Evolutionary conservation across 2,797 vertebrate genomes (phyloP).

Genomic region (Myotis daubentonii): DNA sequence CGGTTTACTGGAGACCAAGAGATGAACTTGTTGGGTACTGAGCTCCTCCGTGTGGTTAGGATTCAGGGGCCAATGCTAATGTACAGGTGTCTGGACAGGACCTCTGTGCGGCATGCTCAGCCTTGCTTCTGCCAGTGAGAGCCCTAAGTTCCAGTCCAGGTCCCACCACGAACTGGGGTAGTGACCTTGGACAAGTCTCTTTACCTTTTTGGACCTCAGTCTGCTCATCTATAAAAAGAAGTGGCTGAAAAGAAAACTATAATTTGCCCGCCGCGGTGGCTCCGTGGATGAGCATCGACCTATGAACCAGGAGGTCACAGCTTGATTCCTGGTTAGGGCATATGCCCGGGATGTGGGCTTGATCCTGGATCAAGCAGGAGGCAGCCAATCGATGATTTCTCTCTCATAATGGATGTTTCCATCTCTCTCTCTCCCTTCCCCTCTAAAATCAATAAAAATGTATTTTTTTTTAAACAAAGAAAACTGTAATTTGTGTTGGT

Average conservation of each 20-base stretch:
- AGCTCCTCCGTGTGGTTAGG: background rate
- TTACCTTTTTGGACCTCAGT: background rate
- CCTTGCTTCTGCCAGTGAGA: background rate
- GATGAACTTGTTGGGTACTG: background rate
- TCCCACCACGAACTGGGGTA: background rate
- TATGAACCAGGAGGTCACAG: no score
- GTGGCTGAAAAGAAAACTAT: background rate
- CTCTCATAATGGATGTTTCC: no score
- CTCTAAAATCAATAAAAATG: no score
- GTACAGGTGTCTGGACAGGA: background rate
- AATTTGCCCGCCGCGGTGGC: no score
- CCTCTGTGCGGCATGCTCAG: background rate
- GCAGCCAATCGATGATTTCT: no score
- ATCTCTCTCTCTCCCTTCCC: no score
- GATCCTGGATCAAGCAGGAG: no score
- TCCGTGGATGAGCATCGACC: no score
- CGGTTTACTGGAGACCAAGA: background rate
- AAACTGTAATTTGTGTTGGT: background rate
- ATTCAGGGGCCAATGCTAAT: background rate
- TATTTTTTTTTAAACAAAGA: background rate
- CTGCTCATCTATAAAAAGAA: background rate
- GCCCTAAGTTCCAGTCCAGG: background rate
- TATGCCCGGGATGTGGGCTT: no score
- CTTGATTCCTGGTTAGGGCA: no score
- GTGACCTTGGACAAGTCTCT: background rate